phyloP scores from a whole-genome alignment of 2,113 vertebrate genomes.

The Neolamprologus fasciatus region DNA sequence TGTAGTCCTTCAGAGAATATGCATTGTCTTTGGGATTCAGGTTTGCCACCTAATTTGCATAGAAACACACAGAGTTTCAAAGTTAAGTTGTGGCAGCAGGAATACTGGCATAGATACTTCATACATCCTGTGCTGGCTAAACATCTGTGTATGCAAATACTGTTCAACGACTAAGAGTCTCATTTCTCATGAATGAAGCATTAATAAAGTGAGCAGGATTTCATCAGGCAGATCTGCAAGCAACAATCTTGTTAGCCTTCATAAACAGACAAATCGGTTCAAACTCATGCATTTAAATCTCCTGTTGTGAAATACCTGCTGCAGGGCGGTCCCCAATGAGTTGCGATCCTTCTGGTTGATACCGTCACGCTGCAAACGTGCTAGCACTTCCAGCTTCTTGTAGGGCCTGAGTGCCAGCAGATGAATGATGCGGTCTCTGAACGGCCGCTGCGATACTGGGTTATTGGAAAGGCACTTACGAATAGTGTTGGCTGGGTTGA shows the following conservation, averaged over 20 bases:
- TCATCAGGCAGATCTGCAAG: not conserved
- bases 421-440: constrained; percentile 85
- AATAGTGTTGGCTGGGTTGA: constrained; percentile 82
- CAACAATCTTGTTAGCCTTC: not conserved
- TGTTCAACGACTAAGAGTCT: not conserved
- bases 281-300: not conserved
- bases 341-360: constrained; percentile 83
- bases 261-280: not conserved
- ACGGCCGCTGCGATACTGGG: constrained; percentile 76
- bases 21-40: constrained; percentile 87
- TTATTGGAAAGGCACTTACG: constrained; percentile 73
- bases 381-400: constrained; percentile 89
- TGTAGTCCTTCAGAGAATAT: constrained; percentile 82
- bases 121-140: constrained; percentile 2
- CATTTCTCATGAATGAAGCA: constrained; percentile 11
- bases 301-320: constrained; percentile 51
- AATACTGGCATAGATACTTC: not conserved
- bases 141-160: constrained; percentile 47
- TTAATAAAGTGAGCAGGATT: not conserved
- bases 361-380: constrained; percentile 82
- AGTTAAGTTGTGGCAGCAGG: not conserved
- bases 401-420: constrained; percentile 83
- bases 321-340: constrained; percentile 65
- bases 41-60: constrained; percentile 77
- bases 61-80: not conserved